Conservation (phyloP, 1,140 invertebrate species). For the Heliconius congener region DNA sequence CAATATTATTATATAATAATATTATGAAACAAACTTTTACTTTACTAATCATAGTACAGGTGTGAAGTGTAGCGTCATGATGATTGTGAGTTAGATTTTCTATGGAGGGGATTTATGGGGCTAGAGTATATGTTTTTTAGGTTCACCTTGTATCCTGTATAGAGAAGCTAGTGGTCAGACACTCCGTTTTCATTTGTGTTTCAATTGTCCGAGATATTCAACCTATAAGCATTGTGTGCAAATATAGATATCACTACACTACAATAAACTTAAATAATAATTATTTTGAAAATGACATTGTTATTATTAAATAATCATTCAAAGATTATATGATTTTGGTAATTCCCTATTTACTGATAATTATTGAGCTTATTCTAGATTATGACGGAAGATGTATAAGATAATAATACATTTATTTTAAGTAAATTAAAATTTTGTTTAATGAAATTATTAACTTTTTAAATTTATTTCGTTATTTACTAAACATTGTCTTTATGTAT, state of each 20-base stretch:
- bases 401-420: background rate
- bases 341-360: background rate
- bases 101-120: too few relatives aligned
- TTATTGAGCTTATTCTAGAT: background rate
- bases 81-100: too few relatives aligned
- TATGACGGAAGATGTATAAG: background rate
- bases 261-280: too few relatives aligned
- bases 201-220: too few relatives aligned
- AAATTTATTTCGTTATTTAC: background rate
- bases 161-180: too few relatives aligned
- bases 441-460: background rate
- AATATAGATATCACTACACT: too few relatives aligned
- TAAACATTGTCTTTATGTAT: background rate
- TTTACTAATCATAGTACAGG: background rate
- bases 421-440: background rate
- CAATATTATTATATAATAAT: background rate
- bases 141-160: too few relatives aligned
- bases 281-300: too few relatives aligned
- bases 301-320: background rate
- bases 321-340: background rate
- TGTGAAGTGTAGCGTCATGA: background rate
- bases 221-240: too few relatives aligned
- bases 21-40: background rate
- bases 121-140: too few relatives aligned
- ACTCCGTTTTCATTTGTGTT: too few relatives aligned